A percentile compares a stretch with the other conserved stretches of the same genome.
Conservation (phyloP, 2,113 vertebrate genomes). For the Calidris pygmaea region DNA sequence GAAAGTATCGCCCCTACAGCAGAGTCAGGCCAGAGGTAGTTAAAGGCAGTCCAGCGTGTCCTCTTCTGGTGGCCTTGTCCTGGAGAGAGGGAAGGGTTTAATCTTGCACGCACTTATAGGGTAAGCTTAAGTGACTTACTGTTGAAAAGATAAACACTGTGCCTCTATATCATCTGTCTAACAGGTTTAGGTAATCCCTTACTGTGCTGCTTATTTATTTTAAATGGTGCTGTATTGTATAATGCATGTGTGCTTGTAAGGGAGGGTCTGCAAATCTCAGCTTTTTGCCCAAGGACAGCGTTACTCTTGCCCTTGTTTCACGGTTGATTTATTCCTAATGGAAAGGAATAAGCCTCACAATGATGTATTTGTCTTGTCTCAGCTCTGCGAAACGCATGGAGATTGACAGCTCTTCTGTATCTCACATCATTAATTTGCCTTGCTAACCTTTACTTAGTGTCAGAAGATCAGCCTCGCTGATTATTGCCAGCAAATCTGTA, state of each 20-base stretch:
- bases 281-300: slow-evolving; percentile 1
- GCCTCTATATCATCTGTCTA: neutral
- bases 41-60: neutral
- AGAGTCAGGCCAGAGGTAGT: neutral
- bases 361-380: slow-evolving; percentile 23
- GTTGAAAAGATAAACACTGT: slow-evolving; percentile 1
- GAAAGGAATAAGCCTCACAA: slow-evolving; percentile 30
- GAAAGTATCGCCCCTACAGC: neutral
- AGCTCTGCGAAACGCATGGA: neutral
- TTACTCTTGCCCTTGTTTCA: slow-evolving; percentile 34
- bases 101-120: neutral
- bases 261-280: neutral
- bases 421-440: slow-evolving; percentile 19
- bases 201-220: slow-evolving; percentile 38
- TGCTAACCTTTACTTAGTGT: neutral
- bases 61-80: neutral
- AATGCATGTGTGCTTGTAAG: neutral
- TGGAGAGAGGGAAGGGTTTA: neutral
- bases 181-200: slow-evolving; percentile 45
- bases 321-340: slow-evolving; percentile 58
- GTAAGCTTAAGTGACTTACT: slow-evolving; percentile 1
- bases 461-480: neutral
- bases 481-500: neutral
- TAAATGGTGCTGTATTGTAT: slow-evolving; percentile 1
- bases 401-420: slow-evolving; percentile 21